Percentiles rank a stretch among this genome's conserved stretches.
These are phyloP conservation scores for Leptonema lineaticorne DNA, from an alignment of 1,140 invertebrate species.

Conservation along the genomic window DNA sequence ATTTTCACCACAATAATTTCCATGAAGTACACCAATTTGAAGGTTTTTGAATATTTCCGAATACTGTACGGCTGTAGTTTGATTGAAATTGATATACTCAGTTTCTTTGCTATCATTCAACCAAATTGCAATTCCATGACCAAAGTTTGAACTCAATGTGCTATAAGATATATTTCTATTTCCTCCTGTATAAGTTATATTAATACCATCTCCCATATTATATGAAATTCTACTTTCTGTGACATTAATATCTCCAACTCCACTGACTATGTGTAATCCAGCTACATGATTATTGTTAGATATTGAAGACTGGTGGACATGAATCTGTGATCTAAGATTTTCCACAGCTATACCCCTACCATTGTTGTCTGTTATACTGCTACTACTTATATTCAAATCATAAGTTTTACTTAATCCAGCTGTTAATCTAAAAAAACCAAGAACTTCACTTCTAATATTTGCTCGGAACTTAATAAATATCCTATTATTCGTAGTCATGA, in stretches of 20 bases:
- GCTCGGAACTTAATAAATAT: constrained; percentile 76
- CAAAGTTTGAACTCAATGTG: constrained; percentile 75
- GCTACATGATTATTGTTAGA: constrained; percentile 85
- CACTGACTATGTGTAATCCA: constrained; percentile 81
- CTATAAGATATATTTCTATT: constrained; percentile 84
- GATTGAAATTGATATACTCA: constrained; percentile 75
- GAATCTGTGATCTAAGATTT: constrained; percentile 77
- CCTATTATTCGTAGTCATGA: constrained; percentile 74
- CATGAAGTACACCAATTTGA: constrained; percentile 79
- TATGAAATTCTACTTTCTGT: constrained; percentile 85
- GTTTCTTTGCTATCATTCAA: constrained; percentile 83
- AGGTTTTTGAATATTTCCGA: constrained; percentile 82
- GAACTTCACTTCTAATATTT: constrained; percentile 65
- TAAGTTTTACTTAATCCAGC: constrained; percentile 79
- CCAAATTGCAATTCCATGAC: constrained; percentile 85
- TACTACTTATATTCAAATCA: constrained; percentile 85
- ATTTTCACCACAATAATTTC: constrained; percentile 73
- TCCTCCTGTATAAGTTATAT: constrained; percentile 90
- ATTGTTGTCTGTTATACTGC: constrained; percentile 83
- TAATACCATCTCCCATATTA: constrained; percentile 89
- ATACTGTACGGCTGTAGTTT: constrained; percentile 85
- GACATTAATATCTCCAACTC: constrained; percentile 90
- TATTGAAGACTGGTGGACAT: constrained; percentile 79
- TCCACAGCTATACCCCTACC: constrained; percentile 89
- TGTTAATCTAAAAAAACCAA: constrained; percentile 73